Base-by-base conservation (phyloP, 2,888 invertebrate genomes). In the Arrhopalites spinosus region DNA sequence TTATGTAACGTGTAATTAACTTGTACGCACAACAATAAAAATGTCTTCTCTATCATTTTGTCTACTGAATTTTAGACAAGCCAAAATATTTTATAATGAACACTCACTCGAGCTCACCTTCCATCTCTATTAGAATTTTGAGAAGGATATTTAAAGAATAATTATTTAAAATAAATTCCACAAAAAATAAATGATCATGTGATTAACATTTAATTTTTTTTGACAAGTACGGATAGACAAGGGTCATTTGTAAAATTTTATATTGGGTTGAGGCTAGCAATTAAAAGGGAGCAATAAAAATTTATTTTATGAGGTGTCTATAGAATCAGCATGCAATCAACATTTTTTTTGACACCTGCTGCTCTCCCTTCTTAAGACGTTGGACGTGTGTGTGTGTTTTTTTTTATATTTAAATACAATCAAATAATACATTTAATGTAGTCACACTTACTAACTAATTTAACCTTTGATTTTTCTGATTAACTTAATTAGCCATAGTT, bases 271-370 rank as follows among this genome's bases (percentile, higher is more conserved):
- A 30, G 71, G 29, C 25, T 71, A 36, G 23, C 71, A 71, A 71
- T 71, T 71, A 71, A 59, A 71, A 59, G 36, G 29, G 29, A 27
- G 23, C 29, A 27, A 61, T 61, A 61, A 61, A 61, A 61, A 8
- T 13, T n/a, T n/a, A n/a, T 23, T 61, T 61, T 61, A 27, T 23
- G 2, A 67, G 25, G 43, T 43, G 25, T 17, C 69, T 69, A 30
- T 50, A 43, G n/a, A 1, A 30, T 25, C 59, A 45, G 50, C 67
- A 11, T 36, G 43, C n/a, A 2, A 43, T 56, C n/a, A n/a, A n/a
- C n/a, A n/a, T 59, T 59, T 59, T 61, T 61, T 59, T 29, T 59
- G 71, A 59, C 71, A 71, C 71, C 71, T 71, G 71, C 71, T 71
- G 71, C 53, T 71, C 59, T 71, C 17, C 36, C n/a, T n/a, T 59